A percentile compares a stretch with the other conserved stretches of the same genome.
These are phyloP conservation scores for Notocelia uddmanniana DNA, from an alignment of 2,888 invertebrate species.

Conservation along the genomic window DNA sequence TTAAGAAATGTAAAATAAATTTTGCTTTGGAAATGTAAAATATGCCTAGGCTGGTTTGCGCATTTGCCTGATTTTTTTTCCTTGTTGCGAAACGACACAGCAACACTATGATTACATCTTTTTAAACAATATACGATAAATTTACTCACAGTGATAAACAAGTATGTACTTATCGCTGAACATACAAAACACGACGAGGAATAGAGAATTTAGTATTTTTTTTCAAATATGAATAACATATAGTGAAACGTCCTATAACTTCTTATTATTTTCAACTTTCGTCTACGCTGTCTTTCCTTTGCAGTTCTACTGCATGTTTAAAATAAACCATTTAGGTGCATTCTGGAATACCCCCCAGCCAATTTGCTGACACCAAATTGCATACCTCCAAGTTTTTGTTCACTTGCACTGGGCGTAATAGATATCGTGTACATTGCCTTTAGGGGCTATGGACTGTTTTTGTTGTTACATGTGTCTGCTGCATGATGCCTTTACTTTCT, in stretches of 20 bases:
- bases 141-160: too few species aligned
- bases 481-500: slow-evolving; percentile 14
- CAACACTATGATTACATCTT: too few species aligned
- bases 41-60: background rate
- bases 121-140: too few species aligned
- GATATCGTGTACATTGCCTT: slow-evolving; percentile 39
- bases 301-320: slow-evolving; percentile 14
- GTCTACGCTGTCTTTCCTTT: background rate
- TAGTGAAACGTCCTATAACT: too few species aligned
- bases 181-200: too few species aligned
- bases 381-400: slow-evolving; percentile 55
- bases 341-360: slow-evolving; percentile 79
- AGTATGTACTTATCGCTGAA: too few species aligned
- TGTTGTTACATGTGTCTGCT: slow-evolving; percentile 19
- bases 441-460: slow-evolving; percentile 27
- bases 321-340: slow-evolving; percentile 62
- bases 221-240: too few species aligned
- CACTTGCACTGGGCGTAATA: slow-evolving; percentile 42
- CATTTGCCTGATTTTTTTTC: too few species aligned
- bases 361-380: slow-evolving; percentile 77
- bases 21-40: background rate
- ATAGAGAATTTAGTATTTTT: too few species aligned
- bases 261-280: background rate
- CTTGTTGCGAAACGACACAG: too few species aligned
- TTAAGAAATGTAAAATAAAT: too few species aligned